Conservation (phyloP, 64 coral and sea anemone genomes). For the Pocillopora damicornis region DNA sequence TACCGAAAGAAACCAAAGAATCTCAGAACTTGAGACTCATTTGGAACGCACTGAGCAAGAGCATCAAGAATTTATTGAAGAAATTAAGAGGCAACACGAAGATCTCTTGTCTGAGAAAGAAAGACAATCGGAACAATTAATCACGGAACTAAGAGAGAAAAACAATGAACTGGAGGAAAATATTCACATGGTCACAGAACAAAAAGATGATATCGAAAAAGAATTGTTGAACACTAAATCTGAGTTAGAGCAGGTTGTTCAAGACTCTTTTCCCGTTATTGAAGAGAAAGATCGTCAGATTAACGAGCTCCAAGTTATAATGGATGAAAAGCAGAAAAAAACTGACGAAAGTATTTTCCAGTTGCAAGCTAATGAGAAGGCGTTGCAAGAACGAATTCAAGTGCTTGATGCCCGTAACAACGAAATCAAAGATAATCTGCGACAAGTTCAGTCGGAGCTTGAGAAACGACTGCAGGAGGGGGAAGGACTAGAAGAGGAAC, state of each 20-base stretch:
- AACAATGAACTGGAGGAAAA: conserved; percentile 26
- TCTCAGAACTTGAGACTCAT: conserved; percentile 16
- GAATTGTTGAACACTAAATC: conserved; percentile 7
- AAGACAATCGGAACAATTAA: conserved; percentile 2
- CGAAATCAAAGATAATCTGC: conserved; percentile 14
- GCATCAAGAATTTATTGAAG: conserved; percentile 6
- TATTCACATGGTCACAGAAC: not conserved
- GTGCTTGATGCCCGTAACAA: not conserved
- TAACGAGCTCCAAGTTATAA: not conserved
- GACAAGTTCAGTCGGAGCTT: not conserved
- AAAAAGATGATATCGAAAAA: conserved; percentile 8
- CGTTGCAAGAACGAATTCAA: conserved; percentile 34
- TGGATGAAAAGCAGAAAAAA: conserved; percentile 3
- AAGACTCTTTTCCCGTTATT: conserved; percentile 25
- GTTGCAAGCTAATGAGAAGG: conserved; percentile 17
- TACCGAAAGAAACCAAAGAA: not conserved
- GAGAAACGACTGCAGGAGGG: not conserved
- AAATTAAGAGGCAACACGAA: not conserved
- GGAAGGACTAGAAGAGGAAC: conserved; percentile 34
- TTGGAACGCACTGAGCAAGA: not conserved
- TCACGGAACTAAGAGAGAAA: conserved; percentile 7
- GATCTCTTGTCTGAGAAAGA: not conserved
- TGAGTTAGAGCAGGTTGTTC: not conserved
- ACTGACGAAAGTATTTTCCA: conserved; percentile 21
- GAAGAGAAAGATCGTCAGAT: conserved; percentile 22